phyloP scores from a whole-genome alignment of 2,888 invertebrate genomes.

The Nomada goodeniana region DNA sequence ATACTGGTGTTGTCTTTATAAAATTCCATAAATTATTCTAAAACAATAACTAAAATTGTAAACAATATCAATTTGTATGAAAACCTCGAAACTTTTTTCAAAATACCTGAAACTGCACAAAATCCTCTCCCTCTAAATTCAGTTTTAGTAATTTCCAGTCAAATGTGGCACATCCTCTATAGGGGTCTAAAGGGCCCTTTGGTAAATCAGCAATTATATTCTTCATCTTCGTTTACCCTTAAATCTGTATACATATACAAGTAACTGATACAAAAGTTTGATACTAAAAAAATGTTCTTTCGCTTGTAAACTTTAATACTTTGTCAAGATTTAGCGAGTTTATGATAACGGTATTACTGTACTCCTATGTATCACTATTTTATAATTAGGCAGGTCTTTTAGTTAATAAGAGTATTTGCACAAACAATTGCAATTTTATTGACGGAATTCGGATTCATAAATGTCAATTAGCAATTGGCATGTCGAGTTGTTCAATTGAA shows the following conservation, averaged over 20 bases:
- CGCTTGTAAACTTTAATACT: no score
- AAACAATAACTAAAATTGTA: not conserved
- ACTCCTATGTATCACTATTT: slow-evolving; percentile 25
- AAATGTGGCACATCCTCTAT: slow-evolving; percentile 45
- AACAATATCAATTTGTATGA: not conserved
- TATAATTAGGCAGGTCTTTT: not conserved
- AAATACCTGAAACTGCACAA: slow-evolving; percentile 34
- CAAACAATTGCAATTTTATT: not conserved
- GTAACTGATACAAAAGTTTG: not conserved
- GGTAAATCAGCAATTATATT: slow-evolving; percentile 29
- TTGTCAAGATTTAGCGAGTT: no score
- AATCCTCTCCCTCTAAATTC: slow-evolving; percentile 42
- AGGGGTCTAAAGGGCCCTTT: slow-evolving; percentile 32
- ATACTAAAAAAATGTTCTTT: slow-evolving; percentile 61
- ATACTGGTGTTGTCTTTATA: slow-evolving; percentile 28
- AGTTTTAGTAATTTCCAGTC: slow-evolving; percentile 43
- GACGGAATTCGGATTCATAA: not conserved
- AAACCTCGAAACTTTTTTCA: not conserved
- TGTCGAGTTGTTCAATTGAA: not conserved
- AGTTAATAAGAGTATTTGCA: not conserved
- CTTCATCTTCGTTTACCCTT: slow-evolving; percentile 7
- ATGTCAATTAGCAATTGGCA: not conserved
- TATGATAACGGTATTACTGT: not conserved
- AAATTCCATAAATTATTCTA: slow-evolving; percentile 42
- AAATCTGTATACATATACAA: not conserved